phyloP scores from a whole-genome alignment of 1,140 invertebrate genomes.

The Diorhabda sublineata region DNA sequence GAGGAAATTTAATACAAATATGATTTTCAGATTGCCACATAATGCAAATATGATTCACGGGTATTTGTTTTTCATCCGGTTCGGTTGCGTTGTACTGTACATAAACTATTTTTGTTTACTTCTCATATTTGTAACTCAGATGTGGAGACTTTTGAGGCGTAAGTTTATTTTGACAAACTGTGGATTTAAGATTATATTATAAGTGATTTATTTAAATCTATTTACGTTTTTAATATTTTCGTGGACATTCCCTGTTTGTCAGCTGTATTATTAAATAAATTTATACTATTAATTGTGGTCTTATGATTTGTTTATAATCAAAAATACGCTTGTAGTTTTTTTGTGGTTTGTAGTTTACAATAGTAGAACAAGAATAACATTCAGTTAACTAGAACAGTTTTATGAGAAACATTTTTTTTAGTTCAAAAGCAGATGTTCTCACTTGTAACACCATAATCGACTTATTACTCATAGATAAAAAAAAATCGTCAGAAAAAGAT shows the following conservation, averaged over 20 bases:
- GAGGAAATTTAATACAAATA: too few relatives aligned
- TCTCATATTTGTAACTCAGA: conserved; percentile 22
- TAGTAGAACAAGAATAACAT: too few relatives aligned
- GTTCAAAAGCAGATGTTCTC: too few relatives aligned
- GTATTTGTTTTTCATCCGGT: conserved; percentile 8
- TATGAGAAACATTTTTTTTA: too few relatives aligned
- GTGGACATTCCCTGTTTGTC: conserved; percentile 46
- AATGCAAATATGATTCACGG: not conserved
- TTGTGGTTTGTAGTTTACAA: too few relatives aligned
- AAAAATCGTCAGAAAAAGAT: too few relatives aligned
- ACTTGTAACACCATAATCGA: too few relatives aligned
- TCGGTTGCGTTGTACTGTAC: conserved; percentile 10
- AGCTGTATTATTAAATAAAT: conserved; percentile 46
- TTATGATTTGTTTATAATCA: conserved; percentile 13
- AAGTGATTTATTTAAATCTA: conserved; percentile 23
- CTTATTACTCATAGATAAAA: too few relatives aligned
- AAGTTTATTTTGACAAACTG: conserved; percentile 35
- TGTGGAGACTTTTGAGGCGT: conserved; percentile 15
- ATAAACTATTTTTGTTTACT: conserved; percentile 19
- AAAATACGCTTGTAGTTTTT: too few relatives aligned
- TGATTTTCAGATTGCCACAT: too few relatives aligned
- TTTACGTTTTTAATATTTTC: conserved; percentile 24
- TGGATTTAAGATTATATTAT: conserved; percentile 26
- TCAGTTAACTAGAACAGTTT: too few relatives aligned
- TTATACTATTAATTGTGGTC: conserved; percentile 42